A percentile compares a stretch with the other conserved stretches of the same genome.
phyloP scores from a whole-genome alignment of 2,113 vertebrate species.

The Neolamprologus toae region DNA sequence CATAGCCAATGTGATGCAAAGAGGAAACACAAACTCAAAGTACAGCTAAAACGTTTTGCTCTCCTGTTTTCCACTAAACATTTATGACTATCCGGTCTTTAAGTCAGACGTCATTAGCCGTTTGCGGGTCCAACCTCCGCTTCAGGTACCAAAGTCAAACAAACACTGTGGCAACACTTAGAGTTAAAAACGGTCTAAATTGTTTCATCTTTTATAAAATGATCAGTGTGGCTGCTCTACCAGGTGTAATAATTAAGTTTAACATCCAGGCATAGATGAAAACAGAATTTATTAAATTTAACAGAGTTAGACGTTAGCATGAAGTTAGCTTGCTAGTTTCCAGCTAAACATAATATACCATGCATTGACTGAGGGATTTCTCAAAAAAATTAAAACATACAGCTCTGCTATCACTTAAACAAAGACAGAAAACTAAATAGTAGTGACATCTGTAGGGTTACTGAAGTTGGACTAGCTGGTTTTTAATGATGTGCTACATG shows the following conservation, averaged over 20 bases:
- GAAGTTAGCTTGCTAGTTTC: neutral
- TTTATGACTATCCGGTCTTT: neutral
- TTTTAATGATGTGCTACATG: neutral
- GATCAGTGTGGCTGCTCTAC: neutral
- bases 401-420: neutral
- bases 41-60: neutral
- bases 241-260: neutral
- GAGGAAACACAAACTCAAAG: neutral
- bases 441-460: neutral
- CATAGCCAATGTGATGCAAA: neutral
- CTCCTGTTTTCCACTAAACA: neutral
- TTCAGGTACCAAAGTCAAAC: neutral
- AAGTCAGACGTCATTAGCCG: neutral
- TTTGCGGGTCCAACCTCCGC: neutral
- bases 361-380: neutral
- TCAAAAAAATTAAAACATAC: neutral
- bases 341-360: neutral
- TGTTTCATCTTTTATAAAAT: neutral
- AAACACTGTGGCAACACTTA: neutral
- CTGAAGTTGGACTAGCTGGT: neutral
- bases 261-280: neutral
- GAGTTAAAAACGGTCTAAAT: neutral
- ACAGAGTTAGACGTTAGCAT: neutral
- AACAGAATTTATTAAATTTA: neutral
- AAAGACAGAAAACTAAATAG: neutral